These are phyloP conservation scores for Stratiomys singularior DNA, from an alignment of 2,888 invertebrate species.

Conservation along the genomic window DNA sequence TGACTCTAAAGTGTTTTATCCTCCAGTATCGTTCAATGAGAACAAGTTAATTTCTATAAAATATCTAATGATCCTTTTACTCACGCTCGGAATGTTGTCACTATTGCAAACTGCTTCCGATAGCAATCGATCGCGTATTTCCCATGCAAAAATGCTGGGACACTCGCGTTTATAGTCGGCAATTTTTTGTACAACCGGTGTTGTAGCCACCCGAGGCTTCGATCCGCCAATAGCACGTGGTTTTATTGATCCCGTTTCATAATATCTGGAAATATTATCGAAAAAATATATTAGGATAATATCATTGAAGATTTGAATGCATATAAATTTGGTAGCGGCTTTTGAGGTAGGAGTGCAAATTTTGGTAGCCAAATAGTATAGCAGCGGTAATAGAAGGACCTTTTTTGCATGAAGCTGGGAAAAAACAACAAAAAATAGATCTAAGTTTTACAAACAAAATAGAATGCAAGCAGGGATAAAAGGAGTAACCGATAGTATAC, in stretches of 20 bases:
- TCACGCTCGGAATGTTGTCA: constrained; percentile 98
- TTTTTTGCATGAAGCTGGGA: no score
- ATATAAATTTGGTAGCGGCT: neutral
- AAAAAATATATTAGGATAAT: neutral
- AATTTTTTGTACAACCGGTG: constrained; percentile 93
- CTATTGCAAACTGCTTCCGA: constrained; percentile 96
- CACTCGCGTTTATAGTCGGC: constrained; percentile 97
- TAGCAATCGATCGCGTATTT: constrained; percentile 93
- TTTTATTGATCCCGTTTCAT: constrained; percentile 97
- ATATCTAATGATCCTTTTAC: no score
- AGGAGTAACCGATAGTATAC: no score
- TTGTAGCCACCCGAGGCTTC: constrained; percentile 94
- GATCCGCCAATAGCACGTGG: constrained; percentile 97
- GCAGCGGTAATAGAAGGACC: no score
- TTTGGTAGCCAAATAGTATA: no score
- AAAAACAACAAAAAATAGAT: no score
- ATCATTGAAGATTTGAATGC: neutral
- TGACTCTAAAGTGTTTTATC: neutral
- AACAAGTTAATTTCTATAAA: no score
- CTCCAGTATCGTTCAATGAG: neutral
- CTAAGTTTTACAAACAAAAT: no score
- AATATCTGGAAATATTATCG: constrained; percentile 74
- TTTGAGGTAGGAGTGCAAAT: neutral
- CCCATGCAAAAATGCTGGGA: constrained; percentile 99
- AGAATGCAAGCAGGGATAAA: no score